A percentile compares a stretch with the other conserved stretches of the same genome.
These are phyloP conservation scores for Physocephala rufipes DNA, from an alignment of 2,888 invertebrate genomes.

Conservation along the genomic window DNA sequence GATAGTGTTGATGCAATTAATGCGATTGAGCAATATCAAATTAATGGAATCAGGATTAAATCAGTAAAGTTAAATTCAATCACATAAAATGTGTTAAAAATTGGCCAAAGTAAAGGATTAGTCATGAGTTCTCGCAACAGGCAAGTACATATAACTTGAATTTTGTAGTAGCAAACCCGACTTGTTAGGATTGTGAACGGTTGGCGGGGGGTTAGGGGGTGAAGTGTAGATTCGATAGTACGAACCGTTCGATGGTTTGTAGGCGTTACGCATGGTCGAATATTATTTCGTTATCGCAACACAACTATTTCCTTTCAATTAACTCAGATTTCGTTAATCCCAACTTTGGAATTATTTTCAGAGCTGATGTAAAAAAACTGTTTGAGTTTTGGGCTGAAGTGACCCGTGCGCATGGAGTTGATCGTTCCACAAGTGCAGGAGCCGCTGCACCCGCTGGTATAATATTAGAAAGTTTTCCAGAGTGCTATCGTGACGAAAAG, in stretches of 20 bases:
- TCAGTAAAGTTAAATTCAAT: neutral
- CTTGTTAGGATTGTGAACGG: too few species aligned
- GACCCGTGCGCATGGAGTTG: slow-evolving; percentile 51
- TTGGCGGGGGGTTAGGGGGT: slow-evolving; percentile 16
- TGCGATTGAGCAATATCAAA: too few species aligned
- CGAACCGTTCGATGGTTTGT: slow-evolving; percentile 17
- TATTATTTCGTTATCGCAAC: slow-evolving; percentile 17
- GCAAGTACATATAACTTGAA: slow-evolving; percentile 51
- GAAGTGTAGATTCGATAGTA: neutral
- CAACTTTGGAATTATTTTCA: too few species aligned
- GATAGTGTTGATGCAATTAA: neutral
- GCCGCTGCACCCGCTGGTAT: slow-evolving; percentile 59
- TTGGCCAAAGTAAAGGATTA: slow-evolving; percentile 16
- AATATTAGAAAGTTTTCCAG: slow-evolving; percentile 87
- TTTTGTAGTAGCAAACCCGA: too few species aligned
- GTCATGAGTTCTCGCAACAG: slow-evolving; percentile 61
- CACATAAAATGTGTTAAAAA: slow-evolving; percentile 26
- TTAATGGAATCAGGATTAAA: too few species aligned
- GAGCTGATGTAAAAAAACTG: slow-evolving; percentile 65
- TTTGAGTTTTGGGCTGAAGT: slow-evolving; percentile 67
- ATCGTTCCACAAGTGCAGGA: slow-evolving; percentile 49
- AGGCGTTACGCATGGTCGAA: slow-evolving; percentile 56
- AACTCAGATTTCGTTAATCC: neutral
- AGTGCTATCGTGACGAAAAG: slow-evolving; percentile 82
- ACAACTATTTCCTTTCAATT: neutral